Evolutionary conservation across 1,140 invertebrate species (phyloP).

Genomic region (Scaptodrosophila lebanonensis): DNA sequence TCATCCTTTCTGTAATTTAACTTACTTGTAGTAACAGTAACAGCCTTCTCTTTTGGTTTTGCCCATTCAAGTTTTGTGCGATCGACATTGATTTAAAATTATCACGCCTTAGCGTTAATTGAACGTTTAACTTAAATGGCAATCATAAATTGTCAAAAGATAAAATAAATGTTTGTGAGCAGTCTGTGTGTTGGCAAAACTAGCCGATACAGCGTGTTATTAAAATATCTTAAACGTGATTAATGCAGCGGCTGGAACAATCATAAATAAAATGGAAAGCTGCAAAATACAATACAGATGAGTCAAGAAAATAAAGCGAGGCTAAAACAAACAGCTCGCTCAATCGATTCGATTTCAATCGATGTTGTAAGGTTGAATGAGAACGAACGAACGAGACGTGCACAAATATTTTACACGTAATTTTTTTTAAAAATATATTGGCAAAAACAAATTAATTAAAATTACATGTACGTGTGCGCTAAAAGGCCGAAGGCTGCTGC

Average conservation of each 20-base stretch:
- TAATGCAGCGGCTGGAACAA: slow-evolving; percentile 40
- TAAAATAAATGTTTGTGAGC: too few relatives aligned
- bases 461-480: slow-evolving; percentile 59
- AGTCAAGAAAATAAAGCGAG: slow-evolving; percentile 45
- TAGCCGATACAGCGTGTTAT: slow-evolving; percentile 47
- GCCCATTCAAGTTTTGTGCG: slow-evolving; percentile 12
- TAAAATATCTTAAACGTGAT: slow-evolving; percentile 48
- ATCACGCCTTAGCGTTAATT: slow-evolving; percentile 66
- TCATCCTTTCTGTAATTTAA: too few relatives aligned
- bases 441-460: slow-evolving; percentile 68
- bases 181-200: too few relatives aligned
- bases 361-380: too few relatives aligned
- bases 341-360: slow-evolving; percentile 66
- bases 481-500: slow-evolving; percentile 35
- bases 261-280: slow-evolving; percentile 48
- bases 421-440: too few relatives aligned
- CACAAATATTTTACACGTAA: too few relatives aligned
- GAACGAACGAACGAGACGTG: too few relatives aligned
- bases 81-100: slow-evolving; percentile 47
- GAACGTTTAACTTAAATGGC: slow-evolving; percentile 64
- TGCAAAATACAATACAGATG: slow-evolving; percentile 50
- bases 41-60: slow-evolving; percentile 11
- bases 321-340: slow-evolving; percentile 32
- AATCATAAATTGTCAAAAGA: slow-evolving; percentile 56
- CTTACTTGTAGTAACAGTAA: not conserved